Base-by-base conservation (phyloP, 2,888 invertebrate species). In the Saturnia japonica region DNA sequence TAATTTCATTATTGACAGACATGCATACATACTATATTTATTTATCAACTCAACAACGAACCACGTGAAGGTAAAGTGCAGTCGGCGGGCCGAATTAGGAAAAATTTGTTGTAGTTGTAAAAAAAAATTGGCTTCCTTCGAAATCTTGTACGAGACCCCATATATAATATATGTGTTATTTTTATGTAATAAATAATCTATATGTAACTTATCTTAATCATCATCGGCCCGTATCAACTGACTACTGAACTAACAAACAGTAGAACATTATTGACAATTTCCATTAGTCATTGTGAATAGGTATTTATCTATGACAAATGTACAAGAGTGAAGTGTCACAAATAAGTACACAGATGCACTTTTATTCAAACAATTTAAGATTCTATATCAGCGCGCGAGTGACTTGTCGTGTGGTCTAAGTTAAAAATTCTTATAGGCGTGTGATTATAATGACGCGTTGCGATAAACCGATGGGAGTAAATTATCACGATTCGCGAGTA, bases 311-410 rank as follows among this genome's bases (percentile, higher is more conserved):
- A 68, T 68, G 51, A 68, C 51, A 54, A 34, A 68, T 64, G n/a
- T 34, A 54, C 34, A 51, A 54, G 74, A 77, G 74, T 73, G 71
- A 77, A 73, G 76, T 74, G 76, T 78, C 76, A 64, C 34, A 72
- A 75, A 75, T 72, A 72, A 73, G 70, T 60, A 60, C 67, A 47
- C 67, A 79, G 86, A 91, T 89, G 89, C 89, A 85, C 85, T 90
- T 86, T 90, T 87, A 90, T 91, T 90, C 82, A 83, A 89, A 84
- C 86, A 87, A 88, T 87, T 91, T 88, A 87, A 87, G 83, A 83
- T 85, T 87, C 80, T 87, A 88, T 85, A 81, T 79, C 77, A 75
- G 79, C 81, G 88, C 89, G 87, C 89, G 88, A 88, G 87, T 84
- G 81, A 75, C 76, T 78, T 80, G 71, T 67, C 25, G 40, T 64